A percentile compares a stretch with the other conserved stretches of the same genome.
phyloP scores from a whole-genome alignment of 2,888 invertebrate species.

The Parnassius apollo region DNA sequence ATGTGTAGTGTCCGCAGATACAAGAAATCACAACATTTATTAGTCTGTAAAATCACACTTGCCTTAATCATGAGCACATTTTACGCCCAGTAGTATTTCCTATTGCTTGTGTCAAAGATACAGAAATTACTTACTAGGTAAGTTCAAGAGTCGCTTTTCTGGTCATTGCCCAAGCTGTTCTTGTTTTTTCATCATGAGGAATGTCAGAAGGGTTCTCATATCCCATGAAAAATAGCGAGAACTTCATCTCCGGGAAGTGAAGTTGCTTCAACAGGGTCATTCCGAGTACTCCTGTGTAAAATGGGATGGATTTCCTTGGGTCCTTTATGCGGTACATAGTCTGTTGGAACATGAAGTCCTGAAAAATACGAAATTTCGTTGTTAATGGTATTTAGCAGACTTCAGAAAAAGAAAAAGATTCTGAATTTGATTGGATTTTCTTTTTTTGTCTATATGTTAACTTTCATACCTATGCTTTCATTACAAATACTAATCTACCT shows the following conservation, averaged over 20 bases:
- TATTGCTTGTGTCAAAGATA: background rate
- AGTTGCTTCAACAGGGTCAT: conserved; percentile 94
- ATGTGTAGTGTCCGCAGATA: too few relatives aligned
- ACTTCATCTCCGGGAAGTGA: conserved; percentile 94
- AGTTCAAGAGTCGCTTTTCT: conserved; percentile 94
- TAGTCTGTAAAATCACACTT: too few relatives aligned
- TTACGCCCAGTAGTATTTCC: too few relatives aligned
- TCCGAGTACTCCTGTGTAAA: conserved; percentile 94
- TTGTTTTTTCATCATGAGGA: conserved; percentile 85
- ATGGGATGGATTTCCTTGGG: conserved; percentile 91
- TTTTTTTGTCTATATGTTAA: too few relatives aligned
- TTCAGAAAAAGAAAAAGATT: too few relatives aligned
- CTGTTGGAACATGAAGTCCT: conserved; percentile 97
- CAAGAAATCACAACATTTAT: too few relatives aligned
- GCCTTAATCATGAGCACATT: background rate
- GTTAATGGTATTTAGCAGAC: background rate
- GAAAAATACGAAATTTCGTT: conserved; percentile 39
- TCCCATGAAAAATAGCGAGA: conserved; percentile 95
- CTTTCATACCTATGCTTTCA: too few relatives aligned
- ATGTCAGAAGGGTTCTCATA: conserved; percentile 89
- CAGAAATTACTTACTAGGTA: conserved; percentile 87
- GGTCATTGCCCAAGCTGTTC: conserved; percentile 88
- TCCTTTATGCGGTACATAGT: conserved; percentile 98
- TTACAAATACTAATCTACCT: too few relatives aligned
- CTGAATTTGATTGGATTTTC: too few relatives aligned